Conservation (phyloP, 1,140 invertebrate species). For the Scaptomyza montana region DNA sequence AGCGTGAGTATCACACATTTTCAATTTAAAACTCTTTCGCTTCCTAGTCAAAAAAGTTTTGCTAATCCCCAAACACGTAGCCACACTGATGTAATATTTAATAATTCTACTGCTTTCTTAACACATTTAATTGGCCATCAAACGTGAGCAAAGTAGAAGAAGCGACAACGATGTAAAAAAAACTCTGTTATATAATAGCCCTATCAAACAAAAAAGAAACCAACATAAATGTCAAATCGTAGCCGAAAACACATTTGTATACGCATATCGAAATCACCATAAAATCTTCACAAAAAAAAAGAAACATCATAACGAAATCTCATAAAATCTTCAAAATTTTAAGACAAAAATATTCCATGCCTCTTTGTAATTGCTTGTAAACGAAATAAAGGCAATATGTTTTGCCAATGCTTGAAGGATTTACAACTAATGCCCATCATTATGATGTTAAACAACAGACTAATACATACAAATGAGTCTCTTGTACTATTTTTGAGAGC, state of each 20-base stretch:
- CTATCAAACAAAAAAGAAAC: constrained; percentile 1
- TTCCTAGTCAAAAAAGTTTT: constrained; percentile 47
- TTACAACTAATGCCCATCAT: constrained; percentile 12
- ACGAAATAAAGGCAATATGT: constrained; percentile 2
- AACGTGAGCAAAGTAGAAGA: constrained; percentile 41
- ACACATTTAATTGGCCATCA: constrained; percentile 67
- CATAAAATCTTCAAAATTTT: neutral
- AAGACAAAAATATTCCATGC: too few species aligned
- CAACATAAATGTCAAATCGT: neutral
- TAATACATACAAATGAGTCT: constrained; percentile 49
- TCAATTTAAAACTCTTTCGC: constrained; percentile 24
- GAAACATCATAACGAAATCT: neutral
- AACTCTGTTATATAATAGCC: constrained; percentile 19
- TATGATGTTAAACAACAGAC: too few species aligned
- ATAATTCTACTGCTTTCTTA: constrained; percentile 64
- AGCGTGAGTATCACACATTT: constrained; percentile 50
- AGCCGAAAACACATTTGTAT: neutral
- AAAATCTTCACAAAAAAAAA: neutral
- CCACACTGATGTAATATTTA: constrained; percentile 60
- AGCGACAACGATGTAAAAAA: constrained; percentile 12
- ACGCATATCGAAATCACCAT: neutral
- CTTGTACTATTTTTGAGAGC: constrained; percentile 36
- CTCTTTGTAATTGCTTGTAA: constrained; percentile 4
- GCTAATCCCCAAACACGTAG: constrained; percentile 30
- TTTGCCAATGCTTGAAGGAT: neutral